Evolutionary conservation across 2,888 invertebrate species (phyloP).

Genomic region (Glomeris marginata): DNA sequence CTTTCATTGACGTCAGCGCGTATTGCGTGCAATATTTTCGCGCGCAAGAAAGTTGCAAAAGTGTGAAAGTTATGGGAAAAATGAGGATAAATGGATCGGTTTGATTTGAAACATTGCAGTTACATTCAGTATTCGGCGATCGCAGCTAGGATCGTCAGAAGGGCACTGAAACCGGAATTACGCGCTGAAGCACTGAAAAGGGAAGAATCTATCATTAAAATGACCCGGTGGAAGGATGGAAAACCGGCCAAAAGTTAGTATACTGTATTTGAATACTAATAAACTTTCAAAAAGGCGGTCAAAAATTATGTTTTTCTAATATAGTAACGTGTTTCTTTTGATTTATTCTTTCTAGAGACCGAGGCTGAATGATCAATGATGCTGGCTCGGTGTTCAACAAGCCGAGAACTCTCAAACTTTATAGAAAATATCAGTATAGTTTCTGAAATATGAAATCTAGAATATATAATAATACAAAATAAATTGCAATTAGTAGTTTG

Average conservation of each 20-base stretch:
- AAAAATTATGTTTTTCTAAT: background rate
- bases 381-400: background rate
- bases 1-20: background rate
- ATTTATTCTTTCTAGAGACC: no score
- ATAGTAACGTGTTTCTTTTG: background rate
- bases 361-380: background rate
- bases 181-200: constrained; percentile 58
- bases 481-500: no score
- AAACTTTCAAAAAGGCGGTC: no score
- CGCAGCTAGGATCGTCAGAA: constrained; percentile 67
- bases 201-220: constrained; percentile 56
- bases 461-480: no score
- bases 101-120: constrained; percentile 37
- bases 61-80: background rate
- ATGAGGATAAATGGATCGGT: background rate
- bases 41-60: background rate
- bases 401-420: no score
- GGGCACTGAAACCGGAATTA: constrained; percentile 60
- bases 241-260: constrained; percentile 34
- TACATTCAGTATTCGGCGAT: constrained; percentile 94
- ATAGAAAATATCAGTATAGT: no score
- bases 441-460: no score
- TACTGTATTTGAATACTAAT: background rate
- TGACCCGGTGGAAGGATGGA: constrained; percentile 81
- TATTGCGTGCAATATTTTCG: background rate